These are phyloP conservation scores for Tragelaphus scriptus DNA, from an alignment of 2,113 vertebrate genomes.

Conservation along the genomic window DNA sequence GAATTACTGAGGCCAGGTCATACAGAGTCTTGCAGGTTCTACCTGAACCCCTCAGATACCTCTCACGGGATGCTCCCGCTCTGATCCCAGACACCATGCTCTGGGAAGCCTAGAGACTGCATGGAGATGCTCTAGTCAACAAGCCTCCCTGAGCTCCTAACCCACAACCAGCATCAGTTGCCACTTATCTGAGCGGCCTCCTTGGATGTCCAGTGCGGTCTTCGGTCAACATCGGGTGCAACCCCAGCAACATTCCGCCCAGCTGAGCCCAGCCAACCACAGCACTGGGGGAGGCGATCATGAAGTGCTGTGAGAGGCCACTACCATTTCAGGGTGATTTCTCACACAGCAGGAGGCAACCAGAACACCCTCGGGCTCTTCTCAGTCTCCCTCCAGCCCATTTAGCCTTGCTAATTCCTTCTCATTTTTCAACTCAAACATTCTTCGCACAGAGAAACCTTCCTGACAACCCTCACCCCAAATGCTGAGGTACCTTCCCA, in stretches of 20 bases:
- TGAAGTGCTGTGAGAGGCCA: not conserved
- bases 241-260: not conserved
- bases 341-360: not conserved
- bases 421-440: not conserved
- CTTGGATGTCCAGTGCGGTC: not conserved
- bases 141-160: not conserved
- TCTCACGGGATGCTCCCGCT: rapidly evolving
- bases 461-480: not conserved
- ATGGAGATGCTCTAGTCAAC: too few species aligned
- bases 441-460: not conserved
- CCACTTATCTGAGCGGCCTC: not conserved
- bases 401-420: not conserved
- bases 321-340: not conserved
- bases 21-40: not conserved
- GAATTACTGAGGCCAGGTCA: not conserved
- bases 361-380: not conserved
- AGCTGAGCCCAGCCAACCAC: not conserved
- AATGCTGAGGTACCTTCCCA: not conserved
- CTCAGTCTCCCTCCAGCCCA: not conserved
- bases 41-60: not conserved
- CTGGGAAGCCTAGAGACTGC: not conserved
- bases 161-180: not conserved
- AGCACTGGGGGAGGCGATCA: not conserved
- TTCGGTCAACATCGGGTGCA: not conserved
- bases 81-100: too few species aligned